phyloP scores from a whole-genome alignment of 2,888 invertebrate species.

The Creontiades dilutus region DNA sequence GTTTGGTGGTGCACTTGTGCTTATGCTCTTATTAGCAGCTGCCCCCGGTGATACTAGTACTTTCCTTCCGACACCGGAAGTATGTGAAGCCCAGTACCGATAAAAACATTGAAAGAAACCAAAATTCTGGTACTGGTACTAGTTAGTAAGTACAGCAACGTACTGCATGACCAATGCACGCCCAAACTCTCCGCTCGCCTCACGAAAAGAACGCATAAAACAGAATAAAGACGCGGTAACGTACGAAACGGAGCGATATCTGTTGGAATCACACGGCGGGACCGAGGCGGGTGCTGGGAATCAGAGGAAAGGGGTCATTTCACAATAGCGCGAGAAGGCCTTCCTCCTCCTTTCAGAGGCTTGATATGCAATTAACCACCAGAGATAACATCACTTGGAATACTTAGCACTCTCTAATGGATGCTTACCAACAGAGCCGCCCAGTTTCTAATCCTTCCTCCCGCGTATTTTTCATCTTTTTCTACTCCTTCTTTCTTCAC shows the following conservation, averaged over 20 bases:
- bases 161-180: too few species aligned
- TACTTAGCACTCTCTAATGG: slow-evolving; percentile 70
- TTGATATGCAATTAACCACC: slow-evolving; percentile 70
- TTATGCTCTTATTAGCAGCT: too few species aligned
- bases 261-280: not conserved
- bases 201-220: not conserved
- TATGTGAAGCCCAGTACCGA: too few species aligned
- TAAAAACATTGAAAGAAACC: too few species aligned
- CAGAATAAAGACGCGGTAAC: not conserved
- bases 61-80: too few species aligned
- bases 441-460: slow-evolving; percentile 54
- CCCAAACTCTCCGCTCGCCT: too few species aligned
- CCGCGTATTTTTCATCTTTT: slow-evolving; percentile 31
- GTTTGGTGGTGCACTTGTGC: too few species aligned
- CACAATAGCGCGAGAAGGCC: slow-evolving; percentile 66
- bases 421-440: slow-evolving; percentile 64
- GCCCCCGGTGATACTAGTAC: too few species aligned
- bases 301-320: slow-evolving; percentile 66
- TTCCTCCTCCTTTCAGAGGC: slow-evolving; percentile 58
- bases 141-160: too few species aligned
- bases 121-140: too few species aligned
- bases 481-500: not conserved
- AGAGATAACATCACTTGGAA: slow-evolving; percentile 68
- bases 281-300: slow-evolving; percentile 2
- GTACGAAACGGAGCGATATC: not conserved